A percentile compares a stretch with the other conserved stretches of the same genome.
Evolutionary conservation across 2,113 vertebrate genomes (phyloP).

Genomic region (Cochlearius cochlearius): DNA sequence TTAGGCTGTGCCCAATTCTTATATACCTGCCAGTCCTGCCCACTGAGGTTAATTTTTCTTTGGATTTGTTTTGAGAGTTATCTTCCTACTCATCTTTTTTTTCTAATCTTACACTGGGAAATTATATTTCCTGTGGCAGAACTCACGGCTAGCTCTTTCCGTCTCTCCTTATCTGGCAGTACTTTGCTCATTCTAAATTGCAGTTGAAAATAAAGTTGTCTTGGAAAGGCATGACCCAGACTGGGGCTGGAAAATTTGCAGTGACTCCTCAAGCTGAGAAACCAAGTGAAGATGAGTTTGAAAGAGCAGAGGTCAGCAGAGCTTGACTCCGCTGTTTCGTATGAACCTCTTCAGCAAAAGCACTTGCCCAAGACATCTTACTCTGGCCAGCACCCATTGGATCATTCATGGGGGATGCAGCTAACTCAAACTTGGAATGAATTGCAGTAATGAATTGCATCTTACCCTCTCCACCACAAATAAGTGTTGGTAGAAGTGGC

Average conservation of each 20-base stretch:
- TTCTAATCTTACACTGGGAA: not conserved
- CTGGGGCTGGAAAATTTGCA: not conserved
- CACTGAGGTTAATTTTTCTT: not conserved
- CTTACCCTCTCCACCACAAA: not conserved
- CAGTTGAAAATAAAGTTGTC: not conserved
- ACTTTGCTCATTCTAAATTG: not conserved
- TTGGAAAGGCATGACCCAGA: not conserved
- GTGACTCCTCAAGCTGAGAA: not conserved
- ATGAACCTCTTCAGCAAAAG: not conserved
- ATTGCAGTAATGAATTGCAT: not conserved
- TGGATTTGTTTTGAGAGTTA: not conserved
- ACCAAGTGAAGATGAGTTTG: not conserved
- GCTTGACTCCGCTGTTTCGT: not conserved
- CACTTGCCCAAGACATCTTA: not conserved
- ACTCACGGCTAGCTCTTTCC: not conserved
- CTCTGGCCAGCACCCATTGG: too few relatives aligned
- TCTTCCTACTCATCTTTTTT: not conserved
- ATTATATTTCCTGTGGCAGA: not conserved
- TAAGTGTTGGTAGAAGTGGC: not conserved
- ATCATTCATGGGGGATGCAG: not conserved
- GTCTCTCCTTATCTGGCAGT: not conserved
- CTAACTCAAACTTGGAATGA: not conserved
- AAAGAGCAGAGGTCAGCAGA: not conserved
- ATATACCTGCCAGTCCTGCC: not conserved
- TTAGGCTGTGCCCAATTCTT: not conserved